A percentile compares a stretch with the other conserved stretches of the same genome.
These are phyloP conservation scores for Platycheirus albimanus DNA, from an alignment of 2,888 invertebrate genomes.

Conservation along the genomic window DNA sequence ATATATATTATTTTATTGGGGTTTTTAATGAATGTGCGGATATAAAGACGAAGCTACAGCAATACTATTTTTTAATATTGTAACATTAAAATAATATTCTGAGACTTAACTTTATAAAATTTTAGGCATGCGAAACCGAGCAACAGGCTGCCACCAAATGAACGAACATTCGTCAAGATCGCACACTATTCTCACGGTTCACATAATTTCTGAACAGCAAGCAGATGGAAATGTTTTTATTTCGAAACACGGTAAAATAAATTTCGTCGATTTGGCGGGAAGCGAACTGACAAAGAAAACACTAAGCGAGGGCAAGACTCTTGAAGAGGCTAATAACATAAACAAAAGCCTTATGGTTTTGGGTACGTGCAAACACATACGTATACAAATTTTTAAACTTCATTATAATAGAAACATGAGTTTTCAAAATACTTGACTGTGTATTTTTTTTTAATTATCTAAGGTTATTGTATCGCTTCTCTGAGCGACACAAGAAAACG, in stretches of 20 bases:
- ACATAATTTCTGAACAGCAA: slow-evolving; percentile 93
- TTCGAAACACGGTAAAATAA: slow-evolving; percentile 96
- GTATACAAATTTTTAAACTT: too few relatives aligned
- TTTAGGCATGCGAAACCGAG: slow-evolving; percentile 93
- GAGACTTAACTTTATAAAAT: too few relatives aligned
- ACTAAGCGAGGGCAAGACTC: slow-evolving; percentile 92
- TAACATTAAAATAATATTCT: too few relatives aligned
- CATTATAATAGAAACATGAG: too few relatives aligned
- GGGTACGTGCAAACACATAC: slow-evolving; percentile 84
- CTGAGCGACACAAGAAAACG: slow-evolving; percentile 92
- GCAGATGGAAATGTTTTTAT: slow-evolving; percentile 92
- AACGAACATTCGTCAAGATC: slow-evolving; percentile 96
- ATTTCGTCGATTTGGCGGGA: slow-evolving; percentile 98
- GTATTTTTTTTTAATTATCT: too few relatives aligned
- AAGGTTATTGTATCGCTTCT: slow-evolving; percentile 97
- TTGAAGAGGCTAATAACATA: slow-evolving; percentile 97
- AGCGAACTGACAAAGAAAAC: slow-evolving; percentile 98
- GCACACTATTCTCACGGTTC: slow-evolving; percentile 91
- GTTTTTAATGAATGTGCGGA: too few relatives aligned
- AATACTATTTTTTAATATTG: too few relatives aligned
- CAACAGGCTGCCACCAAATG: slow-evolving; percentile 95
- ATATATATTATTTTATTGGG: too few relatives aligned
- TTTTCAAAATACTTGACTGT: too few relatives aligned
- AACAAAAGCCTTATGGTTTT: slow-evolving; percentile 97
- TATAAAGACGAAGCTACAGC: too few relatives aligned